Evolutionary conservation across 1,140 invertebrate species (phyloP), one percentile per base, ranked within the genome.

Genomic region (Meloidogyne floridensis): DNA sequence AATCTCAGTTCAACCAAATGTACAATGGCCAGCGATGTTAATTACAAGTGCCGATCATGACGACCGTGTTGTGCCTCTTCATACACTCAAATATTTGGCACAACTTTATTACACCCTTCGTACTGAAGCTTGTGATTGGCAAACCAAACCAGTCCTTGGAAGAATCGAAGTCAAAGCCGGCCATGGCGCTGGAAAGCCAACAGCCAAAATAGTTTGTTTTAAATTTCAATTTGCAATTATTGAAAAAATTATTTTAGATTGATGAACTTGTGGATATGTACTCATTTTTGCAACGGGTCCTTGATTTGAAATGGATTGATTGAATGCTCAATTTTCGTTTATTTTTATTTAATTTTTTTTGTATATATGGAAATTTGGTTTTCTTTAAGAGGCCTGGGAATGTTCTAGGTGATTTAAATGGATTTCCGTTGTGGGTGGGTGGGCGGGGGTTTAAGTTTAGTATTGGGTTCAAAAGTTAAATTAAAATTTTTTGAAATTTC

Each of bases 11-110:
- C 87, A 85, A 70, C 82, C 87, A 47, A 72, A 77, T 72, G 79
- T 82, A 10, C 93, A 97, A 91, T 99, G 97, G 92, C 97, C 97
- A 47, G 93, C 96, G 7, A 94, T 93, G 3, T 91, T 99, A 32
- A 92, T 98, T 54, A 90, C 96, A 79, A 98, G 97, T 42, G 97
- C 95, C 18, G 96, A 98, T 92, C 97, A 99, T 91, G 97, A 99
- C 92, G 97, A 98, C 92, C 93, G 97, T 83, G 96, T 93, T 96
- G 83, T 97, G 77, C 96, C 96, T 54, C 92, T 96, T 78, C 97
- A 98, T 91, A 96, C 95, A 79, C 92, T 98, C 6, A 99, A 99
- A 92, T 95, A 95, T 88, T 94, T 96, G 78, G 95, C 97, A 0
- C 93, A 95, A 86, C 91, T 99, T 72, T 97, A 99, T 89, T 91